Evolutionary conservation across 2,797 vertebrate genomes (phyloP), one percentile per base, ranked within the genome.

Genomic region (Calcarius lapponicus): DNA sequence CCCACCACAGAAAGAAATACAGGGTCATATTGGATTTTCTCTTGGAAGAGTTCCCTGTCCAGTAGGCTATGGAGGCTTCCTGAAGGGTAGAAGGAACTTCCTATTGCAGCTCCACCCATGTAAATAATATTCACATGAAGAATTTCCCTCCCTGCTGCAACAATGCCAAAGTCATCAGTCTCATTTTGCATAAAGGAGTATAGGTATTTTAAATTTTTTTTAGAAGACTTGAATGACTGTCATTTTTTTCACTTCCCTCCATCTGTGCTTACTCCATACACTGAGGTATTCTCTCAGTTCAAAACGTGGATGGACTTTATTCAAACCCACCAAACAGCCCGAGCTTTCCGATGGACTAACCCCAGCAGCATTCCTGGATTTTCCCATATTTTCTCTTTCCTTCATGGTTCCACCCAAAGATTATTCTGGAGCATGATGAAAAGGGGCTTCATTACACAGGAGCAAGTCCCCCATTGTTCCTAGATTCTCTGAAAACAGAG

Each of bases 1-100:
- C 2, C 3, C 7, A 8, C 7, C 5, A 20, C 2, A 72, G 19
- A 32, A n/a, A 62, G 28, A 34, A 34, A 2, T n/a, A 1, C 1
- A 20, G 22, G 26, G 10, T 12, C 2, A 73, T 22, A 43, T 62
- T 22, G 51, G 0, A 7, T 66, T 56, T 92, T 70, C 6, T 64
- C 4, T 32, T 29, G 6, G 11, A 32, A 29, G 4, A 36, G 1
- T 6, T 76, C 11, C 13, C 38, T 2, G 2, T 31, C 31, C 13
- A 11, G 38, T 40, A 40, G 16, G 4, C 43, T 40, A 21, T 2
- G 24, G 10, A 67, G 10, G 13, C 15, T 78, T 70, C 43, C 42
- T 22, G 58, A 80, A 66, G 14, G 5, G 7, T 45, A 17, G n/a
- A 58, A 66, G 6, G 38, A 73, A 61, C 3, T 57, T 79, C 21